Evolutionary conservation across 2,113 vertebrate species (phyloP).

Genomic region (Eonycteris spelaea): DNA sequence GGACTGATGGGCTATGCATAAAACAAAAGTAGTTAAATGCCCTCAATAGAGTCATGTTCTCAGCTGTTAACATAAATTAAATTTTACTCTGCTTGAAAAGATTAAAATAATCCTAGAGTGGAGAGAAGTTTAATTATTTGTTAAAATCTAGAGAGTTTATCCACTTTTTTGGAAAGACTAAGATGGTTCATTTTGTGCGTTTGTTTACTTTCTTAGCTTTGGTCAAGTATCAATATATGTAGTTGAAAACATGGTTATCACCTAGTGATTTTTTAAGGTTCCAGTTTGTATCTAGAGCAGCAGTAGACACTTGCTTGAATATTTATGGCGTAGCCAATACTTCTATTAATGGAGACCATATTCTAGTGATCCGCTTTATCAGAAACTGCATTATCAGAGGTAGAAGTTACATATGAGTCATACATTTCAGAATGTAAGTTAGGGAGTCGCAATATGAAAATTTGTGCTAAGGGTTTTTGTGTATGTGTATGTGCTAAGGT

Average conservation of each 20-base stretch:
- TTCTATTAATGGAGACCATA: background rate
- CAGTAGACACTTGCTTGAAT: conserved; percentile 22
- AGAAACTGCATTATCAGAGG: conserved; percentile 21
- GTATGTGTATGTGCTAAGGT: background rate
- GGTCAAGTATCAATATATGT: background rate
- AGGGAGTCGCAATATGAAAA: background rate
- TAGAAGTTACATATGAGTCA: conserved; percentile 9
- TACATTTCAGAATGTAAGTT: conserved; percentile 14
- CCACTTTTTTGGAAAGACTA: background rate
- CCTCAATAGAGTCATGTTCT: conserved; percentile 32
- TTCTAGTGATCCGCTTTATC: conserved; percentile 21
- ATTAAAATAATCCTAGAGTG: conserved; percentile 30
- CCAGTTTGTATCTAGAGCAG: conserved; percentile 17
- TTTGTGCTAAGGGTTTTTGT: background rate
- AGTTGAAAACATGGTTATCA: conserved; percentile 10
- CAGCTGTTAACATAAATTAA: conserved; percentile 20
- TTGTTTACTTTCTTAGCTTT: conserved; percentile 33
- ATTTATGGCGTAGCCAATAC: background rate
- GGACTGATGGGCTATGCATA: background rate
- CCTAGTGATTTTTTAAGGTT: conserved; percentile 29
- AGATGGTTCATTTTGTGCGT: background rate
- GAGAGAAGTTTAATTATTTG: background rate
- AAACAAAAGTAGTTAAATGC: conserved; percentile 36
- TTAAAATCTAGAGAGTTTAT: conserved; percentile 37
- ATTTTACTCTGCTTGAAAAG: conserved; percentile 19